Conservation (phyloP, 2,797 vertebrate genomes). For the Vultur gryphus region DNA sequence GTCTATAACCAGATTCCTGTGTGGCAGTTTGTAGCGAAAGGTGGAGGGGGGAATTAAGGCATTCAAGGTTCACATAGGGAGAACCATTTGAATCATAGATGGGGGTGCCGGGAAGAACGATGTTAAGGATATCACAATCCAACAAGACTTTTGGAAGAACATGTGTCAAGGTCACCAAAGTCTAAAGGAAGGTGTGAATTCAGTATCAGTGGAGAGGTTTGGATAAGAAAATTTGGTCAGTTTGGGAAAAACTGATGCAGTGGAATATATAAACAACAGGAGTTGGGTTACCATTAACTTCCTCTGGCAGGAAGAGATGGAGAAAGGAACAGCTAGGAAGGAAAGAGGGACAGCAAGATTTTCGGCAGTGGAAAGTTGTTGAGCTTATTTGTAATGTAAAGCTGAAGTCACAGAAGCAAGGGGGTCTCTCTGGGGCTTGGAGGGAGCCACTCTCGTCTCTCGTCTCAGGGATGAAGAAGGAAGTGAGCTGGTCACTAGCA, state of each 20-base stretch:
- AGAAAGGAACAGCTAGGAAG: not conserved
- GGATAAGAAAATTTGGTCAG: not conserved
- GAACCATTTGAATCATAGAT: not conserved
- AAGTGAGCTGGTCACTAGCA: not conserved
- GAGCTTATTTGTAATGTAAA: not conserved
- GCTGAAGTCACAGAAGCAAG: not conserved
- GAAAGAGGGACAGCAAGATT: not conserved
- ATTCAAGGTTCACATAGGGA: not conserved
- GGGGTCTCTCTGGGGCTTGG: not conserved
- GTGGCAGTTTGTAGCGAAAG: not conserved
- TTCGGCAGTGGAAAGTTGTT: not conserved
- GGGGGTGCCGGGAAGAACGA: not conserved
- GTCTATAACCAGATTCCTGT: not conserved
- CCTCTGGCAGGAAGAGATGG: not conserved
- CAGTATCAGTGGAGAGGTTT: not conserved
- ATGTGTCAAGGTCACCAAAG: not conserved
- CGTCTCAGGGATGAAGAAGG: not conserved
- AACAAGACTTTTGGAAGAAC: not conserved
- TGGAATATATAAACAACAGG: not conserved
- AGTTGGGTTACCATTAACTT: not conserved
- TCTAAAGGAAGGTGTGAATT: not conserved
- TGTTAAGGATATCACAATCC: rapidly evolving
- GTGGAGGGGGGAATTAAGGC: not conserved
- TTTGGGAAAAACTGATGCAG: not conserved
- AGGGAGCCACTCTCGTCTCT: not conserved